These are phyloP conservation scores for Anabacerthia variegaticeps DNA, from an alignment of 2,797 vertebrate genomes.

Conservation along the genomic window DNA sequence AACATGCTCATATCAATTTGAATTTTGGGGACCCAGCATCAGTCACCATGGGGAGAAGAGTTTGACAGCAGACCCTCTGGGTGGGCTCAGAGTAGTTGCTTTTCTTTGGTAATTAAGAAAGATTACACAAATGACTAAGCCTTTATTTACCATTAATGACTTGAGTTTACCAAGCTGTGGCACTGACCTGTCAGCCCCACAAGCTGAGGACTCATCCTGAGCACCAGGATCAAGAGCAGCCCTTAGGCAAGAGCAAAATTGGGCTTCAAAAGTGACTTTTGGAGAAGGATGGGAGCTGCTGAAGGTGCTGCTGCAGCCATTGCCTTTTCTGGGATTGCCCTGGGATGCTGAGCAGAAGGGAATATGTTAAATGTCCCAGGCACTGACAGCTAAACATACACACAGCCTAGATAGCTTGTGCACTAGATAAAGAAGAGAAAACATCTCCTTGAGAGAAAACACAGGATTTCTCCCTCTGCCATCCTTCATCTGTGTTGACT, in stretches of 20 bases:
- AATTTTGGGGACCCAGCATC: background rate
- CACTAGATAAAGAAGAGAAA: slow-evolving; percentile 43
- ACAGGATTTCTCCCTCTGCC: background rate
- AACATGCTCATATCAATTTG: background rate
- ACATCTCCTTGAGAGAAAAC: slow-evolving; percentile 29
- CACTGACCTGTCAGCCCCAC: background rate
- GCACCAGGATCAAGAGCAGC: background rate
- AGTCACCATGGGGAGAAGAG: background rate
- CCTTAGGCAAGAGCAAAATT: background rate
- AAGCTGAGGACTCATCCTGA: background rate
- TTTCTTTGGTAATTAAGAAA: slow-evolving; percentile 29
- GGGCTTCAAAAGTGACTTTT: background rate
- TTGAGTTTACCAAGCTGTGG: background rate
- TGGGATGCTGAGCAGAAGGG: background rate
- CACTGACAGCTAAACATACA: slow-evolving; percentile 27
- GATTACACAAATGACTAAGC: slow-evolving; percentile 26
- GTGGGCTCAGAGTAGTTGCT: slow-evolving; percentile 33
- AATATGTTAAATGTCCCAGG: background rate
- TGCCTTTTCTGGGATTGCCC: background rate
- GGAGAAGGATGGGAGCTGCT: background rate
- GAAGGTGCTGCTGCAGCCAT: background rate
- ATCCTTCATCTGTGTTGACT: slow-evolving; percentile 19
- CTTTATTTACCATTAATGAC: background rate
- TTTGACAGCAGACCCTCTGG: slow-evolving; percentile 1
- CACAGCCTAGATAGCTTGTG: background rate